Percentiles rank a stretch among this genome's conserved stretches.
Conservation (phyloP, 1,140 invertebrate genomes). For the Eubasilissa regina region DNA sequence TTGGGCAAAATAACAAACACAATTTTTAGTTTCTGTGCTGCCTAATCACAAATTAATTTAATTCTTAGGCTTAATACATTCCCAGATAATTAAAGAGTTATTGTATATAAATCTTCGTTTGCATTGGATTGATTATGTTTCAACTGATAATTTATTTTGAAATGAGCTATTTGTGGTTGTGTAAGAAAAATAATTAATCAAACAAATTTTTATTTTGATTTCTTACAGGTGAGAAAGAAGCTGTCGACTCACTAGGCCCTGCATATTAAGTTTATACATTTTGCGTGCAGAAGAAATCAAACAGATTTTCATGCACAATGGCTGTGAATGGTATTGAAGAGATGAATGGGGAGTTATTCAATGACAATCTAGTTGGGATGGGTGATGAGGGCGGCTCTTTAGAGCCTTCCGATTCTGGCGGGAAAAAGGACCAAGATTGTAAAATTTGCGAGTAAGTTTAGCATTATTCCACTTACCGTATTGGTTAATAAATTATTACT, state of each 20-base stretch:
- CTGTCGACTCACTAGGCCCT: slow-evolving; percentile 47
- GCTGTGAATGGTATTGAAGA: slow-evolving; percentile 67
- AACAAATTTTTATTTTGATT: background rate
- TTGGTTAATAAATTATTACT: no score
- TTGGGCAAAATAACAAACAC: no score
- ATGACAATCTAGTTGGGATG: slow-evolving; percentile 69
- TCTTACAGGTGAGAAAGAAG: slow-evolving; percentile 50
- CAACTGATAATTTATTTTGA: no score
- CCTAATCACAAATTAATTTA: no score
- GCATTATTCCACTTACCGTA: background rate
- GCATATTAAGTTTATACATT: slow-evolving; percentile 47
- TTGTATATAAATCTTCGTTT: no score
- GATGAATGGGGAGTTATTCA: slow-evolving; percentile 71
- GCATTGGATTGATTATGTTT: no score
- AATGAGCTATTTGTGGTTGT: no score
- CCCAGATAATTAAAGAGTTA: no score
- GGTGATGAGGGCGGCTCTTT: slow-evolving; percentile 70
- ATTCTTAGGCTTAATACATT: no score
- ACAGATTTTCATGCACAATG: slow-evolving; percentile 50
- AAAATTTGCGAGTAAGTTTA: slow-evolving; percentile 72
- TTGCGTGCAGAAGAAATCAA: slow-evolving; percentile 46
- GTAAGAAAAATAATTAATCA: no score
- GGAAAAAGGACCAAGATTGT: slow-evolving; percentile 72
- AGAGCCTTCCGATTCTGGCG: slow-evolving; percentile 68
- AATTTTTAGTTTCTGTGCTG: no score